A percentile compares a stretch with the other conserved stretches of the same genome.
Conservation (phyloP, 2,113 vertebrate species). For the Siniperca knerii region DNA sequence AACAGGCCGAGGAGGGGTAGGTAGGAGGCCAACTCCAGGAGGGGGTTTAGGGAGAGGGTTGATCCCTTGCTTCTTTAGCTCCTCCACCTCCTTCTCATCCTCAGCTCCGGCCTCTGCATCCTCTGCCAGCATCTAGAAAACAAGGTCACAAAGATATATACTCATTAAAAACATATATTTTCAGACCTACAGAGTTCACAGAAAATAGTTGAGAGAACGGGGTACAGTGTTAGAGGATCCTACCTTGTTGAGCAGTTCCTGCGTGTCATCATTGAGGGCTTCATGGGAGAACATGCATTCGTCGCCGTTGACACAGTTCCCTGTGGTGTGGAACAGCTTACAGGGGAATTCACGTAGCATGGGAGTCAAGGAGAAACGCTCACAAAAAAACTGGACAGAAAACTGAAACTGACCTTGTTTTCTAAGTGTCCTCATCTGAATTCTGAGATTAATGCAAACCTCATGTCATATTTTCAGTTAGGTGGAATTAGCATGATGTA, state of each 20-base stretch:
- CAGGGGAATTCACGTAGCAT: slow-evolving; percentile 92
- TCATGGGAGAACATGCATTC: slow-evolving; percentile 99
- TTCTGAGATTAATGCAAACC: neutral
- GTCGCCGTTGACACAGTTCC: slow-evolving; percentile 94
- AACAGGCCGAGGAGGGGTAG: slow-evolving; percentile 86
- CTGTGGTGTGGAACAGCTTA: slow-evolving; percentile 96
- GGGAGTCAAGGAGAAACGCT: slow-evolving; percentile 82
- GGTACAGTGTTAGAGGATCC: accelerated
- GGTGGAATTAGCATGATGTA: neutral
- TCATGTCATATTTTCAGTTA: neutral
- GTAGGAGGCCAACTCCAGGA: slow-evolving; percentile 89
- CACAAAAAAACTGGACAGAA: neutral
- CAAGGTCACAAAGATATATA: neutral
- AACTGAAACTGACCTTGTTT: neutral
- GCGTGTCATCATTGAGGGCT: slow-evolving; percentile 90
- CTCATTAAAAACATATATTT: too few relatives aligned
- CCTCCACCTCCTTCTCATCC: slow-evolving; percentile 97
- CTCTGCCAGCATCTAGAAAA: slow-evolving; percentile 90
- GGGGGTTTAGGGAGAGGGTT: slow-evolving; percentile 91
- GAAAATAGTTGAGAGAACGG: accelerated
- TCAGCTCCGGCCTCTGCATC: slow-evolving; percentile 95
- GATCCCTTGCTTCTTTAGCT: slow-evolving; percentile 97
- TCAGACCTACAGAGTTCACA: neutral
- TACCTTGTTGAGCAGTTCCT: slow-evolving; percentile 95
- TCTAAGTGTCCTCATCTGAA: neutral